Evolutionary conservation across 2,797 vertebrate genomes (phyloP).

Genomic region (Caiman crocodilus): DNA sequence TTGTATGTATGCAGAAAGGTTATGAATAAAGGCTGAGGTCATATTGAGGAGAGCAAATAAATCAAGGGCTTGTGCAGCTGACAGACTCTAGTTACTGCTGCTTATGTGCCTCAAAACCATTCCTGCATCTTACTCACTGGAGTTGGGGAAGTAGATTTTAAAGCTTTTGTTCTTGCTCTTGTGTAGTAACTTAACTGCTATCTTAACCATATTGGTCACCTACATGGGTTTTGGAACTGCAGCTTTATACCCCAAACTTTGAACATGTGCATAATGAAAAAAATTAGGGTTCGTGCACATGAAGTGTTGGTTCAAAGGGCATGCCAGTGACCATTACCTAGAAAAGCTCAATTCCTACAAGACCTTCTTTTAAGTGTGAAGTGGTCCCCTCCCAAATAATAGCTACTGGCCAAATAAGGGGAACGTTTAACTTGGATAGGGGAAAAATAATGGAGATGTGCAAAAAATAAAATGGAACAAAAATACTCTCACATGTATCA

Average conservation of each 20-base stretch:
- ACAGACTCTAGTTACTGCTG: accelerated
- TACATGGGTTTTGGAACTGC: neutral
- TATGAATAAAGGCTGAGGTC: neutral
- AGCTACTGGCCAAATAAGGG: neutral
- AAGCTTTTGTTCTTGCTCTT: neutral
- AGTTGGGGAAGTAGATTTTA: neutral
- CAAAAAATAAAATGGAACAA: neutral
- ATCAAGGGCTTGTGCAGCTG: neutral
- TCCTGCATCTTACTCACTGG: neutral
- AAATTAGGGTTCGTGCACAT: no score
- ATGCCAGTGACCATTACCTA: neutral
- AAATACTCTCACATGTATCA: neutral
- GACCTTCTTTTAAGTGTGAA: neutral
- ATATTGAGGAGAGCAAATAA: neutral
- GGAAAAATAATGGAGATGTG: neutral
- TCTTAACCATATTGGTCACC: neutral
- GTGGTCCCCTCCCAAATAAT: neutral
- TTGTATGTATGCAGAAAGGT: neutral
- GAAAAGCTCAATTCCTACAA: neutral
- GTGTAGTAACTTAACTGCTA: no score
- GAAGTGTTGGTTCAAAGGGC: no score
- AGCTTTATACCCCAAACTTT: neutral
- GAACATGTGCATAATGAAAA: no score
- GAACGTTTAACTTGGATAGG: neutral
- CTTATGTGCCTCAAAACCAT: neutral